Conservation (phyloP, 1,140 invertebrate genomes). For the Linepithema humile region DNA sequence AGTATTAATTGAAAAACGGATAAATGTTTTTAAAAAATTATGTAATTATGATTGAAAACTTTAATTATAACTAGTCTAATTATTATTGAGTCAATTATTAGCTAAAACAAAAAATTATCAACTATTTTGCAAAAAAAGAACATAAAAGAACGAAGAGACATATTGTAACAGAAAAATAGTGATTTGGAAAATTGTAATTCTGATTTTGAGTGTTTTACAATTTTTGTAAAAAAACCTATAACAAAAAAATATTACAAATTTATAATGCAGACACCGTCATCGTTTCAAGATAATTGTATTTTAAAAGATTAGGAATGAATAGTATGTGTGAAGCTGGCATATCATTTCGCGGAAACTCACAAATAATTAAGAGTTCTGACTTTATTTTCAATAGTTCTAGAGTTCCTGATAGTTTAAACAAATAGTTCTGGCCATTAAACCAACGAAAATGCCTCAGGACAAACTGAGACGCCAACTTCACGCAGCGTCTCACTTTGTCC, state of each 20-base stretch:
- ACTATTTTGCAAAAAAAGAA: not conserved
- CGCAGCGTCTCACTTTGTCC: no score
- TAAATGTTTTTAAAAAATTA: slow-evolving; percentile 2
- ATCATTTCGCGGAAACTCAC: no score
- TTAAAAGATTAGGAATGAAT: no score
- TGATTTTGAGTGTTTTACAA: not conserved
- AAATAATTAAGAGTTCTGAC: no score
- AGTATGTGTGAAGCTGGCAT: no score
- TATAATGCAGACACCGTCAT: not conserved
- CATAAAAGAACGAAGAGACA: not conserved
- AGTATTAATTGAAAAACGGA: slow-evolving; percentile 4
- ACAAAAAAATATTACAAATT: no score
- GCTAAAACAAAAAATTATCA: not conserved
- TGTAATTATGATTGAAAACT: not conserved
- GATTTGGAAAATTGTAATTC: not conserved
- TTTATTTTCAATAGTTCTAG: no score
- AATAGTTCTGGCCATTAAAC: no score
- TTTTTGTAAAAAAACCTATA: not conserved
- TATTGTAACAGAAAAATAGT: not conserved
- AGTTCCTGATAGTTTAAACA: no score
- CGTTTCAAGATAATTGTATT: not conserved
- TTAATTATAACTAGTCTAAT: slow-evolving; percentile 13
- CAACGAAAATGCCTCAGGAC: no score
- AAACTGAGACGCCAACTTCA: no score
- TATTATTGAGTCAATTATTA: not conserved